phyloP scores from a whole-genome alignment of 2,113 vertebrate genomes.

The Phrynocephalus versicolor region DNA sequence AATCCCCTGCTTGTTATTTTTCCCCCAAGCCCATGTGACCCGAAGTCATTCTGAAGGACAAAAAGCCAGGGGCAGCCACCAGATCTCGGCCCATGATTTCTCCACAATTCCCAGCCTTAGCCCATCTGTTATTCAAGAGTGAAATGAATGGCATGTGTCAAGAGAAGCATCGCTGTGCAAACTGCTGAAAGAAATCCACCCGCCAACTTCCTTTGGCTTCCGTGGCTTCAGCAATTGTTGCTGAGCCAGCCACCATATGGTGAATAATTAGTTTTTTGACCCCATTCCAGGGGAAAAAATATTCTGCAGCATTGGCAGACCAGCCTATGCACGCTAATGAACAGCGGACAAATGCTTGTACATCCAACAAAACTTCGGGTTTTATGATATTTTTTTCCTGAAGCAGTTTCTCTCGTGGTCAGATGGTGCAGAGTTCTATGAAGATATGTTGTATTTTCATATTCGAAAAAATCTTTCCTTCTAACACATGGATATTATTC shows the following conservation, averaged over 20 bases:
- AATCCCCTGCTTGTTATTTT: conserved; percentile 91
- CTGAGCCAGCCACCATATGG: conserved; percentile 92
- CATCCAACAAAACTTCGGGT: conserved; percentile 80
- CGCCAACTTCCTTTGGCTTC: conserved; percentile 83
- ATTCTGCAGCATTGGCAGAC: conserved; percentile 73
- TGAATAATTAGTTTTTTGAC: conserved; percentile 96
- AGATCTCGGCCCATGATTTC: conserved; percentile 87
- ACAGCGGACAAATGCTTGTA: conserved; percentile 86
- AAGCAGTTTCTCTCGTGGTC: conserved; percentile 43
- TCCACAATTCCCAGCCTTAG: conserved; percentile 86
- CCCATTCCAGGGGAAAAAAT: conserved; percentile 88
- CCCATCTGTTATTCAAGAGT: conserved; percentile 92
- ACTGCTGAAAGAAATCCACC: conserved; percentile 83
- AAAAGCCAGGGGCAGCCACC: conserved; percentile 82
- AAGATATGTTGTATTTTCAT: neutral
- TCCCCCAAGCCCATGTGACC: conserved; percentile 79
- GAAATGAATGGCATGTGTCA: conserved; percentile 95
- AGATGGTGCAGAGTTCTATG: neutral
- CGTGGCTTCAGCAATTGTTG: conserved; percentile 81
- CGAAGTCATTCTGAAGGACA: conserved; percentile 87
- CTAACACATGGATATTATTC: neutral
- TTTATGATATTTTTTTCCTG: conserved; percentile 47
- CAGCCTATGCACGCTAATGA: conserved; percentile 81
- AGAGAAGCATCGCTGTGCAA: conserved; percentile 85
- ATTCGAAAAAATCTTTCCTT: conserved; percentile 15